A percentile compares a stretch with the other conserved stretches of the same genome.
Evolutionary conservation across 1,140 invertebrate genomes (phyloP).

Genomic region (Dendroctonus ponderosae): DNA sequence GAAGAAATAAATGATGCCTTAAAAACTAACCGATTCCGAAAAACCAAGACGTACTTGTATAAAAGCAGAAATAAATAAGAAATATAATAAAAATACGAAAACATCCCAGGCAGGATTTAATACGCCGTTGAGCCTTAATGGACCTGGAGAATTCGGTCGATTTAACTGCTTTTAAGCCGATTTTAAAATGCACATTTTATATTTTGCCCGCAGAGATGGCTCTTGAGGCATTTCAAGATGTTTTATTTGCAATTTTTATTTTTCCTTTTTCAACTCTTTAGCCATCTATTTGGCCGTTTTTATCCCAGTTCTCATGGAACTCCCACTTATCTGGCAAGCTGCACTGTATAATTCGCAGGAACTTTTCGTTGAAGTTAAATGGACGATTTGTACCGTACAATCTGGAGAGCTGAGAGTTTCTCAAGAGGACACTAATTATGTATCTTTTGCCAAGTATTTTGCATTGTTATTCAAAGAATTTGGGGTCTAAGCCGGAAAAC

Average conservation of each 20-base stretch:
- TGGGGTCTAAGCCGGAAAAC: no score
- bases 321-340: not conserved
- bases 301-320: conserved; percentile 4
- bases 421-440: no score
- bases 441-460: no score
- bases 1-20: no score
- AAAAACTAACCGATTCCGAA: no score
- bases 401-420: no score
- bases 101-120: conserved; percentile 16
- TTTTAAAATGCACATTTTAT: conserved; percentile 32
- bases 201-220: conserved; percentile 23
- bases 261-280: conserved; percentile 6
- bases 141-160: conserved; percentile 24
- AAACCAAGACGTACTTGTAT: not conserved
- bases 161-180: conserved; percentile 29
- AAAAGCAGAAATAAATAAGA: conserved; percentile 15
- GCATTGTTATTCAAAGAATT: no score
- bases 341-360: not conserved
- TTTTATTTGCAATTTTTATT: conserved; percentile 25
- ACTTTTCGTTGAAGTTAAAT: no score
- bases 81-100: conserved; percentile 20
- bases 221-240: conserved; percentile 15
- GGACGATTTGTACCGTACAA: no score
- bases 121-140: conserved; percentile 26
- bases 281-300: conserved; percentile 15